These are phyloP conservation scores for Gortyna flavago DNA, from an alignment of 2,888 invertebrate species.

Conservation along the genomic window DNA sequence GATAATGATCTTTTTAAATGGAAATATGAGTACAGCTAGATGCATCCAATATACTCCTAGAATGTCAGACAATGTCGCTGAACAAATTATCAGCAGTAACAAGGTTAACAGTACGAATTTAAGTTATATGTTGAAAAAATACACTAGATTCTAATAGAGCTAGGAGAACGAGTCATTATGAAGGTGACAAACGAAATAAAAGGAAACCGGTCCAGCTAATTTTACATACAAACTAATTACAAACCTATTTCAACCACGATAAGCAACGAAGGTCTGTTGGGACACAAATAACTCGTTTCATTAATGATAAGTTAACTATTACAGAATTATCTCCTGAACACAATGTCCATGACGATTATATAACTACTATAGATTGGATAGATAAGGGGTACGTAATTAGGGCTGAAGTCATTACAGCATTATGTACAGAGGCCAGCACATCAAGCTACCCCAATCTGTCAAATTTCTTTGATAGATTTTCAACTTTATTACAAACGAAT, in stretches of 20 bases:
- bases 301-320: conserved; percentile 53
- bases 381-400: conserved; percentile 17
- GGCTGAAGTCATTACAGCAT: conserved; percentile 1
- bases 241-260: conserved; percentile 65
- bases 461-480: too few relatives aligned
- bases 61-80: conserved; percentile 55
- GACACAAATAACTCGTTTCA: conserved; percentile 55
- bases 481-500: too few relatives aligned
- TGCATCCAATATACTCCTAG: conserved; percentile 26
- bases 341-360: conserved; percentile 14
- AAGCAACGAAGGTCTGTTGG: conserved; percentile 55
- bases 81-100: conserved; percentile 44
- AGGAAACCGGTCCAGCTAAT: conserved; percentile 66
- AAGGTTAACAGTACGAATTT: conserved; percentile 44
- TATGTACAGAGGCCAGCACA: too few relatives aligned
- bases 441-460: too few relatives aligned
- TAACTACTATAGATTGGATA: conserved; percentile 23
- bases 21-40: not conserved
- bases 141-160: conserved; percentile 5
- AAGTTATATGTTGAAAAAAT: conserved; percentile 20
- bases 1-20: conserved; percentile 6
- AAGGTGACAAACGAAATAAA: conserved; percentile 35
- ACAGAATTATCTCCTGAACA: conserved; percentile 35
- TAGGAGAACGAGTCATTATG: conserved; percentile 22
- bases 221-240: conserved; percentile 69